Conservation (phyloP, 2,888 invertebrate species). For the Anticlea derivata region DNA sequence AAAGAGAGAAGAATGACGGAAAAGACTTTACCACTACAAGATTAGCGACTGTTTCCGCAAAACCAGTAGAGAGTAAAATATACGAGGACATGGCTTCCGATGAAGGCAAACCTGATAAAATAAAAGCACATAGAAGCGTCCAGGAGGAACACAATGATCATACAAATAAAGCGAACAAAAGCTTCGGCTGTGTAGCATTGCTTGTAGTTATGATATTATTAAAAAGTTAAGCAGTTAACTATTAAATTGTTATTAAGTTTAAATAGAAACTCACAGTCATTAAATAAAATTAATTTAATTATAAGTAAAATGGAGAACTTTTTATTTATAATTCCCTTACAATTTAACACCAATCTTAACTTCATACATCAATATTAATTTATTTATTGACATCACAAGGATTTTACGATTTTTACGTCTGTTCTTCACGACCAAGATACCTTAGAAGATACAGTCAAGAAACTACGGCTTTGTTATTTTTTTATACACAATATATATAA, state of each 20-base stretch:
- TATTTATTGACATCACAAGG: no score
- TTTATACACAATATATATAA: no score
- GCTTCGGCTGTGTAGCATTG: conserved; percentile 43
- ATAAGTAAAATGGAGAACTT: conserved; percentile 35
- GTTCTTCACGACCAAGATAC: no score
- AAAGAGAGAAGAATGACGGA: conserved; percentile 34
- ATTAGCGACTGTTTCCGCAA: conserved; percentile 72
- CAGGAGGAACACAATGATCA: conserved; percentile 46
- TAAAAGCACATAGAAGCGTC: conserved; percentile 62
- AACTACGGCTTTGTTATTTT: no score
- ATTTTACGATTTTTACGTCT: no score
- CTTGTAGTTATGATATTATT: conserved; percentile 46
- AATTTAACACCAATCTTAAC: no score
- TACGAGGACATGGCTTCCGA: conserved; percentile 72
- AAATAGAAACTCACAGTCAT: conserved; percentile 68
- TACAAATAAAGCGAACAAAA: conserved; percentile 45
- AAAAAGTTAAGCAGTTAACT: conserved; percentile 45
- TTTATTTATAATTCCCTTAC: conserved; percentile 3
- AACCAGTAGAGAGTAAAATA: conserved; percentile 56
- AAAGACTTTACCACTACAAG: conserved; percentile 63
- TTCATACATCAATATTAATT: no score
- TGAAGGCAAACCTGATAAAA: conserved; percentile 69
- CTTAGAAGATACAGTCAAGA: no score
- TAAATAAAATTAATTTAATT: conserved; percentile 64
- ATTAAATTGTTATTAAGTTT: conserved; percentile 51